Conservation (phyloP, 2,888 invertebrate species). For the Calameuta pallipes region DNA sequence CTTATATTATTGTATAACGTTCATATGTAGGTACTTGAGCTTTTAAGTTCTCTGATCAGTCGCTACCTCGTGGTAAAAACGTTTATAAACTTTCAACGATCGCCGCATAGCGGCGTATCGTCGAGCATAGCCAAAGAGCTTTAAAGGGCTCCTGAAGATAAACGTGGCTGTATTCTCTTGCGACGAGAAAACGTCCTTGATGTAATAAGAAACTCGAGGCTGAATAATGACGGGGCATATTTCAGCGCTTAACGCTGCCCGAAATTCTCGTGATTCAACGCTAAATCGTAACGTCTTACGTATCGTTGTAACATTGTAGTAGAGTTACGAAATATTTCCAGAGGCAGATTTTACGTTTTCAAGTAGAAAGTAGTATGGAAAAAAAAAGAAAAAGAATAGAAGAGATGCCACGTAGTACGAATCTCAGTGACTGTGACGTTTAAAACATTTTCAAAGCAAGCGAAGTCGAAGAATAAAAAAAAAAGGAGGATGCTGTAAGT, state of each 20-base stretch:
- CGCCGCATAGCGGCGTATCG: background rate
- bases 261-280: background rate
- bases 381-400: background rate
- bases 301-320: background rate
- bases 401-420: background rate
- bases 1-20: background rate
- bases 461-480: background rate
- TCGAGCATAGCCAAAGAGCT: background rate
- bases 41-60: background rate
- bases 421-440: background rate
- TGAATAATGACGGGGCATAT: constrained; percentile 54
- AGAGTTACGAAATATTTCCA: background rate
- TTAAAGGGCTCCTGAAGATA: background rate
- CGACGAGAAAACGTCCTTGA: constrained; percentile 46
- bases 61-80: background rate
- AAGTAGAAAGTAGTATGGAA: constrained; percentile 22
- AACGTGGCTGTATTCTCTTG: background rate
- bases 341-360: constrained; percentile 1
- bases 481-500: background rate
- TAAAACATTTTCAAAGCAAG: background rate
- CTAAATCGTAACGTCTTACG: background rate
- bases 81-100: background rate
- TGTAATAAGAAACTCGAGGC: constrained; percentile 56
- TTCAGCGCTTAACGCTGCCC: constrained; percentile 28
- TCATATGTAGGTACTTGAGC: background rate